Conservation (phyloP, 2,888 invertebrate species). For the Spicauda simplicius region DNA sequence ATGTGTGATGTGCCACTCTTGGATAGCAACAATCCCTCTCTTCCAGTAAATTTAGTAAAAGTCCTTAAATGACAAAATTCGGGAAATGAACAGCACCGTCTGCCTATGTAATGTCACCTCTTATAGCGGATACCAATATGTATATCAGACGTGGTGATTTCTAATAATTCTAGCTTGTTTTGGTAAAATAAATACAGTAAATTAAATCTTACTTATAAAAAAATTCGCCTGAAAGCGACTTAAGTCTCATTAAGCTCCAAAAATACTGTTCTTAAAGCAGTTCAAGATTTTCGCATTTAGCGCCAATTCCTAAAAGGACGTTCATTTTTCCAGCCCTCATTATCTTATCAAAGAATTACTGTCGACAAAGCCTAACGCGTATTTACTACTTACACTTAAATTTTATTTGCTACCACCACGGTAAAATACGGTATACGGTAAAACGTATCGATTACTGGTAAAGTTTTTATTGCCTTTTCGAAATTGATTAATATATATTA, state of each 20-base stretch:
- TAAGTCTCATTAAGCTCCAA: slow-evolving; percentile 23
- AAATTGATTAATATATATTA: too few species aligned
- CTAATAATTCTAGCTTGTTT: neutral
- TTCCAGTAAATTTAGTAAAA: too few species aligned
- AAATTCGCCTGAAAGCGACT: neutral
- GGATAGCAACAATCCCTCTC: too few species aligned
- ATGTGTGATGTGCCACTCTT: too few species aligned
- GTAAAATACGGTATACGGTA: too few species aligned
- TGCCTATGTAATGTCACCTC: too few species aligned
- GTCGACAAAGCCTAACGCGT: slow-evolving; percentile 19
- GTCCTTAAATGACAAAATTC: too few species aligned
- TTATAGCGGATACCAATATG: too few species aligned
- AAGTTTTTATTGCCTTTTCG: too few species aligned
- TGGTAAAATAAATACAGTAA: neutral
- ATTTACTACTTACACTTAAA: slow-evolving; percentile 7
- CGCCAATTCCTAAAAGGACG: slow-evolving; percentile 8
- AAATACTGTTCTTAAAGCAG: slow-evolving; percentile 7
- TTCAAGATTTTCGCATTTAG: slow-evolving; percentile 16
- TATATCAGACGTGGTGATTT: too few species aligned
- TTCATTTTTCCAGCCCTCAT: slow-evolving; percentile 24
- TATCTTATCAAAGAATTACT: slow-evolving; percentile 31
- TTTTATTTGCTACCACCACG: neutral
- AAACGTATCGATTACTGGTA: neutral
- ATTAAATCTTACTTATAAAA: neutral
- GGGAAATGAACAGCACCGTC: too few species aligned